phyloP scores from a whole-genome alignment of 2,888 invertebrate species.

The Lasioglossum lativentre region DNA sequence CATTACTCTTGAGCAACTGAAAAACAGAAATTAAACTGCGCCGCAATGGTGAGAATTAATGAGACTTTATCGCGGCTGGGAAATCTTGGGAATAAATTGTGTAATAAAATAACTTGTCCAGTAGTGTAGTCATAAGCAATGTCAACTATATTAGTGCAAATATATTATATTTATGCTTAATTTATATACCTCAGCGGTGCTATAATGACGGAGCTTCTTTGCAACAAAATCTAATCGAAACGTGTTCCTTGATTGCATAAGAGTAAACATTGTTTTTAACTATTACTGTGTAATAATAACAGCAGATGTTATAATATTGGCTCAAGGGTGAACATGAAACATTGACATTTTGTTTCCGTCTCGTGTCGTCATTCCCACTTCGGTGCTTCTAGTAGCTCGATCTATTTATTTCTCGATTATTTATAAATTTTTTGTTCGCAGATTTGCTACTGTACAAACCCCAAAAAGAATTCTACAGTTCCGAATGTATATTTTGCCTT shows the following conservation, averaged over 20 bases:
- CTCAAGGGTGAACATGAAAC: conserved; percentile 24
- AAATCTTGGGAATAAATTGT: not conserved
- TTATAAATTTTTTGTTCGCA: not conserved
- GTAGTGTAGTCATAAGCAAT: not conserved
- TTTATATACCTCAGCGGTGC: not conserved
- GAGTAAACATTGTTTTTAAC: conserved; percentile 20
- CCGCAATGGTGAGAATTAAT: not conserved
- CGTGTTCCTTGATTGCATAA: not conserved
- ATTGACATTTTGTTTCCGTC: conserved; percentile 36
- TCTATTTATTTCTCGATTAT: not conserved
- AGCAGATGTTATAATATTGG: conserved; percentile 4
- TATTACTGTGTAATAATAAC: conserved; percentile 34
- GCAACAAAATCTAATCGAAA: not conserved
- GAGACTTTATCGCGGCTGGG: not conserved
- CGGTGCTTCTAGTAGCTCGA: not conserved
- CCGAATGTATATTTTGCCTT: not conserved
- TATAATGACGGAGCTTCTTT: no score
- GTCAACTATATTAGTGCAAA: not conserved
- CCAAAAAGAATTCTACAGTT: not conserved
- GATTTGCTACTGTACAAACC: not conserved
- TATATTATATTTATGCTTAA: not conserved
- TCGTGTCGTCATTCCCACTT: not conserved
- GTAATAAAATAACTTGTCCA: not conserved
- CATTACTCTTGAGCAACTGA: conserved; percentile 5
- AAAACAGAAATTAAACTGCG: not conserved